phyloP scores from a whole-genome alignment of 2,888 invertebrate genomes.

The Caradrina clavipalpis region DNA sequence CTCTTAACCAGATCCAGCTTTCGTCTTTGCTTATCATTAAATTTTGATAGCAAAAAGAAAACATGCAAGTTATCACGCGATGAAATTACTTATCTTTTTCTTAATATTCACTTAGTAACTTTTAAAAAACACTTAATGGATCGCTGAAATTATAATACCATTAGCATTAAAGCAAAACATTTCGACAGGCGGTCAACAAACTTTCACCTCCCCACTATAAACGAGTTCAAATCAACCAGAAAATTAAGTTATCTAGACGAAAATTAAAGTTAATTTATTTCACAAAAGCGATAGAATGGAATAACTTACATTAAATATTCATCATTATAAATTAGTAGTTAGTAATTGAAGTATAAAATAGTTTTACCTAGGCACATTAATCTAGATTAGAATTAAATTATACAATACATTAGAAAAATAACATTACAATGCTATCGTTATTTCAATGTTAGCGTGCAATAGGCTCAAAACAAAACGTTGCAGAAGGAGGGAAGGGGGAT shows the following conservation, averaged over 20 bases:
- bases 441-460: too few species aligned
- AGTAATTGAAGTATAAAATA: not conserved
- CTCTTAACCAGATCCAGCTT: too few species aligned
- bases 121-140: slow-evolving; percentile 28
- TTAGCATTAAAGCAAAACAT: slow-evolving; percentile 32
- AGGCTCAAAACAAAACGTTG: too few species aligned
- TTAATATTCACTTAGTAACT: slow-evolving; percentile 13
- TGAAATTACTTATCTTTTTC: slow-evolving; percentile 20
- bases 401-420: too few species aligned
- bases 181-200: slow-evolving; percentile 44
- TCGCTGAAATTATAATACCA: slow-evolving; percentile 30
- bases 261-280: slow-evolving; percentile 31
- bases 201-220: slow-evolving; percentile 26
- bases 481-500: too few species aligned
- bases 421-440: too few species aligned
- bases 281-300: slow-evolving; percentile 2
- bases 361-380: not conserved
- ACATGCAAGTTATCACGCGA: not conserved
- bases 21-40: too few species aligned
- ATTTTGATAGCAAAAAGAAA: not conserved
- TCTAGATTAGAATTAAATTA: slow-evolving; percentile 3
- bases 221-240: slow-evolving; percentile 42
- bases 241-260: slow-evolving; percentile 34
- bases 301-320: slow-evolving; percentile 5
- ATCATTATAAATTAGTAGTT: not conserved